These are phyloP conservation scores for Gnatocerus cornutus DNA, from an alignment of 2,888 invertebrate genomes.

Conservation along the genomic window DNA sequence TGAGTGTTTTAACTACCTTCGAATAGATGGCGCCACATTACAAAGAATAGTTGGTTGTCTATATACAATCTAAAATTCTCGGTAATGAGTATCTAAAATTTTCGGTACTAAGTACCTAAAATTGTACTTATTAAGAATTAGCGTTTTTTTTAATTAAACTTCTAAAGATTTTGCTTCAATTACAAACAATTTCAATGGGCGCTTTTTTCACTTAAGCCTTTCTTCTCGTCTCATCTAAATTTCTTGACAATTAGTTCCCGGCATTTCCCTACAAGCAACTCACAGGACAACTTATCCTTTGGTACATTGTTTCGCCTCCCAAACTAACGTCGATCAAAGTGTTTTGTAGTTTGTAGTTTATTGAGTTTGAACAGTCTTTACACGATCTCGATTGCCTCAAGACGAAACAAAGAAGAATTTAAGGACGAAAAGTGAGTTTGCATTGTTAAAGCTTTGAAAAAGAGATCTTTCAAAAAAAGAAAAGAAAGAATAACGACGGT, in stretches of 20 bases:
- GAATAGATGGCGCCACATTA: too few species aligned
- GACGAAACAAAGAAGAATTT: slow-evolving; percentile 21
- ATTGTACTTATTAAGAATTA: too few species aligned
- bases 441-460: slow-evolving; percentile 25
- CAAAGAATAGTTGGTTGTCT: too few species aligned
- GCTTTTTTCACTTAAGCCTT: background rate
- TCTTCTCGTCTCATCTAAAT: background rate
- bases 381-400: slow-evolving; percentile 23
- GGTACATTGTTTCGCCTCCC: slow-evolving; percentile 17
- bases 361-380: slow-evolving; percentile 36
- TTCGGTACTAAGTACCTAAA: too few species aligned
- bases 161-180: too few species aligned
- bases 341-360: slow-evolving; percentile 34
- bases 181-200: too few species aligned
- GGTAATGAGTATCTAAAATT: too few species aligned
- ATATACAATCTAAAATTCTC: too few species aligned
- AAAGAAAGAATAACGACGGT: slow-evolving; percentile 17
- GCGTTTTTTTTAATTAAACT: too few species aligned
- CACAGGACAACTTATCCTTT: slow-evolving; percentile 16
- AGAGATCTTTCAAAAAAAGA: background rate
- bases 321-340: slow-evolving; percentile 33
- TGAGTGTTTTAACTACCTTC: too few species aligned
- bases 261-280: background rate
- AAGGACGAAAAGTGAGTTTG: slow-evolving; percentile 23
- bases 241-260: too few species aligned